Percentiles rank a stretch among this genome's conserved stretches.
These are phyloP conservation scores for Leucosticte australis DNA, from an alignment of 2,113 vertebrate genomes.

Conservation along the genomic window DNA sequence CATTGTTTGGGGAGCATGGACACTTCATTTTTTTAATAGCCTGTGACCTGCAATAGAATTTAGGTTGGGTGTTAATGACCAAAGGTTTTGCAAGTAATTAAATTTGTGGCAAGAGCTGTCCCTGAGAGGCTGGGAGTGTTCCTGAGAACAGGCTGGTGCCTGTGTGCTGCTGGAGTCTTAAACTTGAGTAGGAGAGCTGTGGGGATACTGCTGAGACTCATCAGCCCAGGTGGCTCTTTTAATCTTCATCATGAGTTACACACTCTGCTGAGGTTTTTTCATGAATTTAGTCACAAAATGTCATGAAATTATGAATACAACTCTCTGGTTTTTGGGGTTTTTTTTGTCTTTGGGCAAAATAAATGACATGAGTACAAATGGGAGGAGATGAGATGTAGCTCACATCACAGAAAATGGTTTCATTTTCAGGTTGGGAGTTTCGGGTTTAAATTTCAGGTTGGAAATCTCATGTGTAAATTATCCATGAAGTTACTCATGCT, in stretches of 20 bases:
- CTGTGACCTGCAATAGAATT: slow-evolving; percentile 67
- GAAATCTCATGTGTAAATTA: neutral
- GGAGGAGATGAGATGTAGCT: neutral
- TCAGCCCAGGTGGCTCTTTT: neutral
- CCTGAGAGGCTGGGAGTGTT: slow-evolving; percentile 46
- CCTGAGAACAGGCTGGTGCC: neutral
- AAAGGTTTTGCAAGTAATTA: slow-evolving; percentile 75
- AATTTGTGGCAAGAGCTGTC: slow-evolving; percentile 60
- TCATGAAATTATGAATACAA: neutral
- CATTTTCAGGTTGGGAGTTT: neutral
- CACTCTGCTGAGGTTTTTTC: neutral
- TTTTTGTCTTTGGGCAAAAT: neutral
- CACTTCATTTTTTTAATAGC: slow-evolving; percentile 61
- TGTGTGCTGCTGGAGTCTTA: neutral
- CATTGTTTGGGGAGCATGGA: slow-evolving; percentile 41
- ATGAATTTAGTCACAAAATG: neutral
- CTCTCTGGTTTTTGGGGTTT: too few relatives aligned
- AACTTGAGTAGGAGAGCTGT: neutral
- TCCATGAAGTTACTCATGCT: neutral
- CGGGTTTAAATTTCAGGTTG: neutral
- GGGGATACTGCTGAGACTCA: neutral
- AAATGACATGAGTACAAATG: neutral
- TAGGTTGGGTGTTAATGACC: slow-evolving; percentile 75
- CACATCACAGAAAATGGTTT: neutral
- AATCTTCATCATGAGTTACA: neutral